Conservation (phyloP, 2,797 vertebrate species). For the Karalla daura region DNA sequence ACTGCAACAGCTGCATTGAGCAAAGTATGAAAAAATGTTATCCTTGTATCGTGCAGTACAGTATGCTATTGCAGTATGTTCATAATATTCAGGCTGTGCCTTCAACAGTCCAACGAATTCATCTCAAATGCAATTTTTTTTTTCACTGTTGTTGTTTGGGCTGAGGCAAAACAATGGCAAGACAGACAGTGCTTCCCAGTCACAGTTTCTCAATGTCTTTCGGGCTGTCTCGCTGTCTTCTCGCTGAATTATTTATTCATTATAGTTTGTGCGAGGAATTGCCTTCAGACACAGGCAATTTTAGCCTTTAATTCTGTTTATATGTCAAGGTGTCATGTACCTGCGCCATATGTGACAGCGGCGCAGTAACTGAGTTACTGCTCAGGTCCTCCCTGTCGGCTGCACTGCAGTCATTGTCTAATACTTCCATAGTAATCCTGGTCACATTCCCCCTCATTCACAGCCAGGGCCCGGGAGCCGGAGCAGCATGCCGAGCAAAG, state of each 20-base stretch:
- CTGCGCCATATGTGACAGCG: conserved; percentile 26
- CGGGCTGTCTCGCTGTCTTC: neutral
- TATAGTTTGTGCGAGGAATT: conserved; percentile 17
- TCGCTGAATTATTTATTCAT: conserved; percentile 58
- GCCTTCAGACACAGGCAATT: conserved; percentile 17
- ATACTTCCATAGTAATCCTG: conserved; percentile 20
- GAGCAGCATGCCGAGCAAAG: neutral
- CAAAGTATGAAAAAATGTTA: neutral
- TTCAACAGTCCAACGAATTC: neutral
- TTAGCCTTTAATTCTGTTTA: conserved; percentile 55
- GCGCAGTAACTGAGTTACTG: conserved; percentile 17
- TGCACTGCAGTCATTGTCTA: conserved; percentile 25
- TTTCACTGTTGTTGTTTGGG: conserved; percentile 50
- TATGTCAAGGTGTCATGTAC: conserved; percentile 26
- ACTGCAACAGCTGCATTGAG: neutral
- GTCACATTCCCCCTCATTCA: conserved; percentile 1
- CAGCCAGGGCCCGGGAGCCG: neutral
- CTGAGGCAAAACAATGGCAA: conserved; percentile 8
- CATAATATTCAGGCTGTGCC: neutral
- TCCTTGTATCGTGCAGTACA: neutral
- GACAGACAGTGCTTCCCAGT: neutral
- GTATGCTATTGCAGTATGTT: neutral
- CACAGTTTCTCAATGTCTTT: conserved; percentile 17
- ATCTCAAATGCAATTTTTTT: conserved; percentile 59
- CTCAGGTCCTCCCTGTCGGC: conserved; percentile 14